A percentile compares a stretch with the other conserved stretches of the same genome.
Conservation (phyloP, 2,797 vertebrate genomes). For the Labroides dimidiatus region DNA sequence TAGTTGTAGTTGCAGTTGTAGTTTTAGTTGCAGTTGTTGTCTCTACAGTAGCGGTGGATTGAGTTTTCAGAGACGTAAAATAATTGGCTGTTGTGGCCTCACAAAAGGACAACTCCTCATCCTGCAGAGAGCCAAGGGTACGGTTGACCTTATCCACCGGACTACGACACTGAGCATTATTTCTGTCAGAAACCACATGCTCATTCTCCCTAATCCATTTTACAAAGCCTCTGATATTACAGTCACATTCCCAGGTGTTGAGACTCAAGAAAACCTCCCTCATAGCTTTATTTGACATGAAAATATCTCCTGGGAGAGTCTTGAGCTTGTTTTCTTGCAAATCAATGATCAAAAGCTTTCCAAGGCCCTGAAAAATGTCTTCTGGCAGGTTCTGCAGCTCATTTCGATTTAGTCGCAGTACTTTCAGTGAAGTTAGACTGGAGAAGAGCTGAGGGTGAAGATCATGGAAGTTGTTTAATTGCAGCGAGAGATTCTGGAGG, state of each 20-base stretch:
- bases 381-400: conserved; percentile 78
- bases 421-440: conserved; percentile 73
- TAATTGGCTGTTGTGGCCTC: not conserved
- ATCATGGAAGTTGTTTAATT: conserved; percentile 76
- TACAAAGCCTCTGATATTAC: conserved; percentile 81
- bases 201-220: conserved; percentile 83
- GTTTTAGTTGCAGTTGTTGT: too few species aligned
- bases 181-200: conserved; percentile 55
- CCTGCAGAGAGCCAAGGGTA: conserved; percentile 56
- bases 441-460: conserved; percentile 85
- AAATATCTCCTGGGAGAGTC: conserved; percentile 73
- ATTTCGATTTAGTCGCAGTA: conserved; percentile 81
- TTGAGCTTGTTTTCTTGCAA: conserved; percentile 69
- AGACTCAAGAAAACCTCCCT: conserved; percentile 60
- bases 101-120: conserved; percentile 66
- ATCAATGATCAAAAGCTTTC: conserved; percentile 71
- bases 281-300: conserved; percentile 58
- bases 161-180: conserved; percentile 63
- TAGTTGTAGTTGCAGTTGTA: too few species aligned
- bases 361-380: conserved; percentile 79
- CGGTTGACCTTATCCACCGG: conserved; percentile 44
- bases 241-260: conserved; percentile 90
- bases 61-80: not conserved
- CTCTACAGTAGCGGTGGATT: not conserved
- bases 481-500: conserved; percentile 84